Base-by-base conservation (phyloP, 2,113 vertebrate species). In the Collichthys lucidus region DNA sequence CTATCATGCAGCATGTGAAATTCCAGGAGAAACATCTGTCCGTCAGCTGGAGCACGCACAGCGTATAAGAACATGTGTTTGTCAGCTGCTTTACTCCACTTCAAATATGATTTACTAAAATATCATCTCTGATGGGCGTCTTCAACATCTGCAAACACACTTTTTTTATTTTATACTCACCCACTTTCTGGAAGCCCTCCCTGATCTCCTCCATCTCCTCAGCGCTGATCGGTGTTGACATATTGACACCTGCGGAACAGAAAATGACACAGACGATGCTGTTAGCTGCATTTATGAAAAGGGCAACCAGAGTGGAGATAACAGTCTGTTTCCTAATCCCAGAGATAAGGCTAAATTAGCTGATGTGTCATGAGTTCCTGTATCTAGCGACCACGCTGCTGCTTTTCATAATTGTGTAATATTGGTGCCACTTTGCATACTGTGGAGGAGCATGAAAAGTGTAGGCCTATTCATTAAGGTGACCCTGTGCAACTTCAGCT, bases 201-300 rank as follows among this genome's bases (percentile, higher is more conserved):
- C 89, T 96, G 77, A 98, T 95, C 83, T 98, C 97, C 81, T 96
- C 96, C 83, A 97, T 91, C 84, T 98, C 96, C 76, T 97, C 97
- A 77, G 74, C 2, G 7, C 77, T 89, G 61, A 89, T 1, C 7
- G 66, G 56, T 22, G 8, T 0, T 9, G 93, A 83, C 93, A 94
- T 94, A 0, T 14, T 86, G 77, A 81, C 69, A 67, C 77, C 90
- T 91, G 3, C 2, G 26, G 57, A 53, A 62, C 1, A 66, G 16
- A 2, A 69, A 22, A 35, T 35, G 44, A 64, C 46, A 62, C 63
- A 46, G 12, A 66, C 14, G 50, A 2, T n/a, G 52, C 11, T 15
- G 56, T 68, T 15, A 68, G 10, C 4, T 4, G 10, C 3, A 35
- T 35, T 35, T 35, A 8, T 35, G 35, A 35, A 35, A 35, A 35